These are phyloP conservation scores for Oxycera nigricornis DNA, from an alignment of 2,888 invertebrate species.

Conservation along the genomic window DNA sequence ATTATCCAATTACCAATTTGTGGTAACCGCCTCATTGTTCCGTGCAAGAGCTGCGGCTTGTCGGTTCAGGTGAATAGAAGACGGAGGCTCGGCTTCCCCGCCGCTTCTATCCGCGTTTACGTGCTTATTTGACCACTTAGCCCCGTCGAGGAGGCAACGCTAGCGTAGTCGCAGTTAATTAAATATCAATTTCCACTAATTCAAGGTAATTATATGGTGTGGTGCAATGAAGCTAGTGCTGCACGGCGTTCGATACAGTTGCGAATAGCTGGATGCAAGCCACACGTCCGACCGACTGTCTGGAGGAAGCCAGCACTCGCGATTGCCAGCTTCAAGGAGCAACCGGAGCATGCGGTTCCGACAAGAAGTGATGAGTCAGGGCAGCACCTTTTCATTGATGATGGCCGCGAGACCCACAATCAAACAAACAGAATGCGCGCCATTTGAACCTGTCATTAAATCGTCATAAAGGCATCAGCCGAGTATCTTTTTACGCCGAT, in stretches of 20 bases:
- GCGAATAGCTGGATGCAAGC: background rate
- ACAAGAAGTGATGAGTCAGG: background rate
- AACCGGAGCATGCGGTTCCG: background rate
- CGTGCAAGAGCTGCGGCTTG: conserved; percentile 12
- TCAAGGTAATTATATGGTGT: conserved; percentile 44
- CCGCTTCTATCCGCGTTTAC: conserved; percentile 14
- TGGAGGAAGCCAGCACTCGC: background rate
- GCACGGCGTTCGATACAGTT: background rate
- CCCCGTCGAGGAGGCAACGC: background rate
- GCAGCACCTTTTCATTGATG: background rate
- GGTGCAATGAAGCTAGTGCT: background rate
- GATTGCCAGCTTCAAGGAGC: background rate
- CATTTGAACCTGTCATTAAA: conserved; percentile 44
- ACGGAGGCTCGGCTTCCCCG: background rate
- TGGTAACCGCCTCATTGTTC: conserved; percentile 45
- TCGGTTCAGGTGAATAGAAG: background rate
- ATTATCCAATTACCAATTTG: conserved; percentile 48
- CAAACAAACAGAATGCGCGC: conserved; percentile 29
- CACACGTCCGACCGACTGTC: background rate
- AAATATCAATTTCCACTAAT: conserved; percentile 47
- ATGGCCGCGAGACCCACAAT: conserved; percentile 1
- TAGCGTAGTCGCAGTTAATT: conserved; percentile 42
- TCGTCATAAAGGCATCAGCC: conserved; percentile 41
- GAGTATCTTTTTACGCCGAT: conserved; percentile 38
- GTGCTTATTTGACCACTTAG: conserved; percentile 23